Base-by-base conservation (phyloP, 2,888 invertebrate genomes). In the Trissolcus japonicus region DNA sequence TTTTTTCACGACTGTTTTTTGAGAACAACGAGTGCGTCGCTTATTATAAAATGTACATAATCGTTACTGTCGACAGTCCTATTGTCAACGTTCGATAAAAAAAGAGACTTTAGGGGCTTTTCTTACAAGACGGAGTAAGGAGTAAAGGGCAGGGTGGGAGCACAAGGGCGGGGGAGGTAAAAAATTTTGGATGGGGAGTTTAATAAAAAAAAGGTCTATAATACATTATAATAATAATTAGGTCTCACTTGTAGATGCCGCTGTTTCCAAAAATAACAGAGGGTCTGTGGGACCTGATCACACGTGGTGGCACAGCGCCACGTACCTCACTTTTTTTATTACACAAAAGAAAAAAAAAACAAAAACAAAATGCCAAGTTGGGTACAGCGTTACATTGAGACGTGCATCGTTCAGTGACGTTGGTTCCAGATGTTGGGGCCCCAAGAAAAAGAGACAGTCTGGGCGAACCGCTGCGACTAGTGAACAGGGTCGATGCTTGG, bases 221-320 rank as follows among this genome's bases (percentile, higher is more conserved):
- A 84, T 85, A 86, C 84, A 84, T 82, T 81, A 35, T 11, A 83
- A 84, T 11, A 83, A 84, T 85, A 82, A 82, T 83, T 81, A 83
- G 83, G 83, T 85, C 83, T 83, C 82, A 82, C 84, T 83, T 75
- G 77, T 82, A 81, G 79, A 82, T 79, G 73, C 79, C 79, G 74
- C 55, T 48, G 57, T 76, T 62, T 71, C 79, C 75, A 76, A 75
- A 54, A 75, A 62, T 56, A 60, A 71, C 73, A 76, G 60, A 74
- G 61, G 54, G 14, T 19, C 54, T 6, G 19, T 9, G 25, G 53
- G 40, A 67, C 35, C 43, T 41, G 53, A 72, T 66, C 63, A 54
- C 56, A 68, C 56, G 46, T 40, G 41, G 54, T 63, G 21, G n/a
- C 14, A 11, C 16, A 6, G 14, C 46, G 46, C 46, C 14, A 16